phyloP scores from a whole-genome alignment of 2,888 invertebrate species.

The Masnerella sp. region DNA sequence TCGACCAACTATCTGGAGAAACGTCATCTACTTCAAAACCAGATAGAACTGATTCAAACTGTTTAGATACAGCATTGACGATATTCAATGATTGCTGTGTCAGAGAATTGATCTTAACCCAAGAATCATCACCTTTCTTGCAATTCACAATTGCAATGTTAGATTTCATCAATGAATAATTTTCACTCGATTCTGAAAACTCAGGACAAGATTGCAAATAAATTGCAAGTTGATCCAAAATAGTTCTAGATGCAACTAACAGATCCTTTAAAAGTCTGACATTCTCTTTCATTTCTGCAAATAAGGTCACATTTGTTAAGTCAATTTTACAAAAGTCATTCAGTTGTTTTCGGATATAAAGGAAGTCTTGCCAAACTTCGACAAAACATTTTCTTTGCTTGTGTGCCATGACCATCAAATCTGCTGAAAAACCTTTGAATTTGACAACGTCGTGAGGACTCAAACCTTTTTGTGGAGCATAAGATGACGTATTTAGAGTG shows the following conservation, averaged over 20 bases:
- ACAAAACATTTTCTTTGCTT: conserved; percentile 83
- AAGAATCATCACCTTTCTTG: conserved; percentile 66
- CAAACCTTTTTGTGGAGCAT: conserved; percentile 87
- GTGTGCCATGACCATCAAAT: conserved; percentile 85
- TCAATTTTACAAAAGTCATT: conserved; percentile 67
- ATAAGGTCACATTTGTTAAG: conserved; percentile 59
- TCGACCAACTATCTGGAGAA: conserved; percentile 33
- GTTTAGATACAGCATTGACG: conserved; percentile 59
- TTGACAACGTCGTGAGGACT: conserved; percentile 89
- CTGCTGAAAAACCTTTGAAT: conserved; percentile 90
- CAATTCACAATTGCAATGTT: conserved; percentile 65
- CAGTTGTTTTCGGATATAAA: conserved; percentile 65
- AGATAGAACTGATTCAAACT: conserved; percentile 56
- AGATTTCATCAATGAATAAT: conserved; percentile 64
- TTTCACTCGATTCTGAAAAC: conserved; percentile 60
- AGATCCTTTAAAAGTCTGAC: conserved; percentile 78
- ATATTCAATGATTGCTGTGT: conserved; percentile 63
- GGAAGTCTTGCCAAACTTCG: conserved; percentile 76
- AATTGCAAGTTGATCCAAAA: conserved; percentile 84
- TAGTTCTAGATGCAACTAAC: conserved; percentile 79
- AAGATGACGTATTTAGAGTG: conserved; percentile 81
- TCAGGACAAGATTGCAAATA: conserved; percentile 83
- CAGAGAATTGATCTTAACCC: conserved; percentile 64
- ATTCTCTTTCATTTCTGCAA: conserved; percentile 70
- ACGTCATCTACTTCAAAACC: conserved; percentile 24